Conservation (phyloP, 2,888 invertebrate species). For the Spialia ferax region DNA sequence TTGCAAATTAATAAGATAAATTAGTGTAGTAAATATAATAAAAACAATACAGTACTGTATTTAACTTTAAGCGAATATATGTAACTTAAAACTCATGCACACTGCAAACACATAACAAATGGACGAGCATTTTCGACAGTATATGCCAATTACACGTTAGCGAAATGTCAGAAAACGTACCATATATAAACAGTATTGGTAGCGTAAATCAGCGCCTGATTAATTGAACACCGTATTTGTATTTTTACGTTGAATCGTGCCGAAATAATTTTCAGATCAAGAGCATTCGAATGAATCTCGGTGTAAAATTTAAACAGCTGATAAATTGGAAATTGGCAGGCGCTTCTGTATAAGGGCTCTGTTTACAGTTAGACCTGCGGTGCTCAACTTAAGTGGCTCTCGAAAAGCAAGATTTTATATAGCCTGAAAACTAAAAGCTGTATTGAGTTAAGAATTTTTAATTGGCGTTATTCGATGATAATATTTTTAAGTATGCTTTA, state of each 20-base stretch:
- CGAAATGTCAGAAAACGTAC: conserved; percentile 20
- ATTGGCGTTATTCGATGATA: background rate
- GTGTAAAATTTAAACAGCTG: conserved; percentile 46
- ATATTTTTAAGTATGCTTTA: too few relatives aligned
- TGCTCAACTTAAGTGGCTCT: conserved; percentile 20
- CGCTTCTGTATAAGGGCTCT: conserved; percentile 43
- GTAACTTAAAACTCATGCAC: background rate
- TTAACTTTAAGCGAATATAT: background rate
- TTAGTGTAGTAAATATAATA: too few relatives aligned
- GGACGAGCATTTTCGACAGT: background rate
- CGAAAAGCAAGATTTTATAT: background rate
- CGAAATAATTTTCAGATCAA: conserved; percentile 37
- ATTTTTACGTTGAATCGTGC: conserved; percentile 44
- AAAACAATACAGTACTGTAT: too few relatives aligned
- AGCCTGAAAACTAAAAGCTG: background rate
- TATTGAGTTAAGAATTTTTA: background rate
- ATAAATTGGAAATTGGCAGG: conserved; percentile 47
- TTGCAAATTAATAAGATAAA: too few relatives aligned
- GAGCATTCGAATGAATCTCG: conserved; percentile 43
- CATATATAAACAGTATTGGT: conserved; percentile 35
- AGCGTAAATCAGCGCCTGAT: conserved; percentile 40
- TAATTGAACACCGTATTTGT: conserved; percentile 40
- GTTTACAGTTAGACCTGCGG: conserved; percentile 45
- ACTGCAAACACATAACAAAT: conserved; percentile 3
- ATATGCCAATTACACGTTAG: conserved; percentile 11